phyloP scores from a whole-genome alignment of 2,888 invertebrate genomes.

The Nowickia ferox region DNA sequence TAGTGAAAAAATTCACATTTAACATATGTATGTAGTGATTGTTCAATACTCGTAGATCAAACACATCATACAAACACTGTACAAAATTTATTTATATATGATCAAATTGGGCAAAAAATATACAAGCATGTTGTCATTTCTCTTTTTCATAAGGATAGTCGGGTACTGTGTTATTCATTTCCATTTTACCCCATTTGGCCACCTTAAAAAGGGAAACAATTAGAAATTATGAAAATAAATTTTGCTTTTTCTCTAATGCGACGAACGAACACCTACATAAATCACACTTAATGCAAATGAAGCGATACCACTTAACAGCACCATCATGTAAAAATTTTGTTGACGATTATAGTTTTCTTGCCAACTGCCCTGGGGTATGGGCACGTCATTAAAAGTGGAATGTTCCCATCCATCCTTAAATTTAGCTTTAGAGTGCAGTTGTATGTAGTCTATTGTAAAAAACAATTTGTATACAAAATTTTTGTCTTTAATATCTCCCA shows the following conservation, averaged over 20 bases:
- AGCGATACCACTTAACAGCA: constrained; percentile 53
- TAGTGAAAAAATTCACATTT: no score
- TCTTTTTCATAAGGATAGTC: constrained; percentile 65
- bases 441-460: constrained; percentile 17
- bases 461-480: neutral
- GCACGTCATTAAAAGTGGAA: constrained; percentile 63
- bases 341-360: constrained; percentile 47
- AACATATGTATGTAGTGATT: no score
- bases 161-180: constrained; percentile 50
- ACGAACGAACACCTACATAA: constrained; percentile 24
- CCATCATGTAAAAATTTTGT: constrained; percentile 35
- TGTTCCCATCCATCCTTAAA: constrained; percentile 66
- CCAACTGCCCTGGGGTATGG: constrained; percentile 63
- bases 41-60: no score
- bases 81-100: no score
- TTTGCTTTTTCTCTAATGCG: neutral
- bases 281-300: constrained; percentile 28
- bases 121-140: neutral
- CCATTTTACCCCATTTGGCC: constrained; percentile 37
- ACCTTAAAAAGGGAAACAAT: constrained; percentile 25
- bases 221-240: neutral
- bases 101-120: no score
- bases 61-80: no score
- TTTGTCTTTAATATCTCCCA: neutral
- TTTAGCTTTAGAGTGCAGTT: constrained; percentile 22